Evolutionary conservation across 2,797 vertebrate species (phyloP), one percentile per base, ranked within the genome.

Genomic region (Microtus californicus): DNA sequence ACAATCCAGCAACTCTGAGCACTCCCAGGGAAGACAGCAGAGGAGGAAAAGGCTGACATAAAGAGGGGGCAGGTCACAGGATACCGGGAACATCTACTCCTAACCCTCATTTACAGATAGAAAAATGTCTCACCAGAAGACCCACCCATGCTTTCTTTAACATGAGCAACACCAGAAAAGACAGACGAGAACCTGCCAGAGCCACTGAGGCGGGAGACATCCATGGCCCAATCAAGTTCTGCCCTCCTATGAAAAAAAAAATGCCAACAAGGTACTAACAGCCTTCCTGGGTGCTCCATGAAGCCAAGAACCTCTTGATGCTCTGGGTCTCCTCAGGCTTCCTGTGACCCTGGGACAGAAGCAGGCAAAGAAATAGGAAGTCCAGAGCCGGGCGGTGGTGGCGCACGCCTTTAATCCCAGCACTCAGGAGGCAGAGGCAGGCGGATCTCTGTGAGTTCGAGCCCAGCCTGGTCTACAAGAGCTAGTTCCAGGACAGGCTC

Each of bases 11-110:
- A 77, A 83, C 90, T 89, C 85, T 14, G 40, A 87, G 82, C 81
- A 63, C 43, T 92, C 87, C 82, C 80, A 78, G 89, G 94, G 82
- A 89, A 77, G 86, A 96, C 17, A 69, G 8, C 43, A 65, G 67
- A 86, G 67, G 71, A 34, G n/a, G 93, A 71, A 90, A 56, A 90
- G 51, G 65, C 45, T 6, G 78, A 77, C 34, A 61, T 51, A 45
- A 40, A 88, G 11, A n/a, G 74, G 13, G n/a, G 78, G 87, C 86
- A 85, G 43, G 51, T 63, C 13, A 79, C 73, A 86, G 94, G 73
- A 56, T 1, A 65, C 48, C 54, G 87, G 40, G 63, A 76, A 77
- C 40, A 87, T 51, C 69, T 65, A 17, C 29, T 71, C 34, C 89
- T 81, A 82, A 91, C 29, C 67, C 59, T 37, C 76, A 73, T 37